Evolutionary conservation across 2,113 vertebrate genomes (phyloP).

Genomic region (Brachionichthys hirsutus): DNA sequence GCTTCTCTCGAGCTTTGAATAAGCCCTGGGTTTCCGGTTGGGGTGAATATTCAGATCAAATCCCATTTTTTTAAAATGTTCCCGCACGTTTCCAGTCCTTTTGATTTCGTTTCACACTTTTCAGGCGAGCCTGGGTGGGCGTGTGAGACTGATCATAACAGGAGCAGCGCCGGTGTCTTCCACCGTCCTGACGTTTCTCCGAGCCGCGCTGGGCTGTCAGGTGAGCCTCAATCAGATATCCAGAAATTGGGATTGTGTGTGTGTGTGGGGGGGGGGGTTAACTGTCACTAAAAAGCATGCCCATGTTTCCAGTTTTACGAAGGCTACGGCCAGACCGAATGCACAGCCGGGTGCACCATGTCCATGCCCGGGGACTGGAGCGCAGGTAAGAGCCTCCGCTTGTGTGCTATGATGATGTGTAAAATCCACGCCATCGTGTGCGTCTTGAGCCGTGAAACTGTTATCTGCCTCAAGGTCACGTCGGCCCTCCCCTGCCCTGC

Average conservation of each 20-base stretch:
- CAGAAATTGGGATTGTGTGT: no score
- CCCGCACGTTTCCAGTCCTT: not conserved
- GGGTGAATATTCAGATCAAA: no score
- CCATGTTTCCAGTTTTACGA: conserved; percentile 88
- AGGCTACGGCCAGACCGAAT: conserved; percentile 98
- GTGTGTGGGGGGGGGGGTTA: no score
- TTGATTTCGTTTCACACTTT: conserved; percentile 5
- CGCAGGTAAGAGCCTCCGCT: conserved; percentile 80
- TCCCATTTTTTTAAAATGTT: no score
- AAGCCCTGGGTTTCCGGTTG: no score
- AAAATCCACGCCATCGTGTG: not conserved
- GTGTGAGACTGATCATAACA: conserved; percentile 89
- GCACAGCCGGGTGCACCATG: conserved; percentile 89
- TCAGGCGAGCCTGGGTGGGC: conserved; percentile 91
- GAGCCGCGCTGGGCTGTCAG: conserved; percentile 94
- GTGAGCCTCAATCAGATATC: conserved; percentile 73
- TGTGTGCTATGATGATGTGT: not conserved
- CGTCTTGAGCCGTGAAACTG: not conserved
- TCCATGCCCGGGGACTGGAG: conserved; percentile 93
- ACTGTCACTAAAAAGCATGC: not conserved
- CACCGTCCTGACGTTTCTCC: conserved; percentile 89
- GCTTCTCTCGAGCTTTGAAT: no score
- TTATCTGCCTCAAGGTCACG: conserved; percentile 82
- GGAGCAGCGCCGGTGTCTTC: conserved; percentile 94
- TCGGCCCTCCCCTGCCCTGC: conserved; percentile 93